These are phyloP conservation scores for Trichopria drosophilae DNA, from an alignment of 2,888 invertebrate genomes.

Conservation along the genomic window DNA sequence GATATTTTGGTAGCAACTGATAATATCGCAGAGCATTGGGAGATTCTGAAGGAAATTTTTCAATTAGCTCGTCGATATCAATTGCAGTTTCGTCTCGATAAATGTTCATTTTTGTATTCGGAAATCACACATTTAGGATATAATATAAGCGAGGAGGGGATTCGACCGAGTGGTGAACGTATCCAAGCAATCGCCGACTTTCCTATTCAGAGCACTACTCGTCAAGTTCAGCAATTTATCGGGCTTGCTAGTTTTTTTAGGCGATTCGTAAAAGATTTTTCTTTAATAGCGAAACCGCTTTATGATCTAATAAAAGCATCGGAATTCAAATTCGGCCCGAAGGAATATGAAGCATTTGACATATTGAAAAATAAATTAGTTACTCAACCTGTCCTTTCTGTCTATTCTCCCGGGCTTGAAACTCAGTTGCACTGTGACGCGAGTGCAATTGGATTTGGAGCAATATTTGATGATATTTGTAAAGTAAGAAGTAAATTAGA, in stretches of 20 bases:
- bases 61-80: not conserved
- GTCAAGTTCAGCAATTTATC: constrained; percentile 1
- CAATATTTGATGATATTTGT: constrained; percentile 36
- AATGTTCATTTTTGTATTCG: constrained; percentile 8
- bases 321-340: constrained; percentile 24
- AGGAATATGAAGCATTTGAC: constrained; percentile 25
- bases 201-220: no score
- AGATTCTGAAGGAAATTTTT: constrained; percentile 28
- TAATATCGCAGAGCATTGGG: constrained; percentile 9
- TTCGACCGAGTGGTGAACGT: constrained; percentile 9
- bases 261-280: constrained; percentile 3
- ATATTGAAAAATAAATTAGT: constrained; percentile 17
- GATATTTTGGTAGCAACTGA: constrained; percentile 14
- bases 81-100: constrained; percentile 7
- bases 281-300: constrained; percentile 1
- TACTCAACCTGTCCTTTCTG: not conserved
- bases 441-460: constrained; percentile 32
- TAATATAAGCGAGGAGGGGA: not conserved
- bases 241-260: not conserved
- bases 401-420: constrained; percentile 8
- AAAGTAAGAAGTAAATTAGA: constrained; percentile 10
- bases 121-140: constrained; percentile 6
- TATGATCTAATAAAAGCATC: no score
- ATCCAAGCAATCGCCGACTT: not conserved
- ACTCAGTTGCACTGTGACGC: constrained; percentile 38